Evolutionary conservation across 2,888 invertebrate species (phyloP).

Genomic region (Hedya salicella): DNA sequence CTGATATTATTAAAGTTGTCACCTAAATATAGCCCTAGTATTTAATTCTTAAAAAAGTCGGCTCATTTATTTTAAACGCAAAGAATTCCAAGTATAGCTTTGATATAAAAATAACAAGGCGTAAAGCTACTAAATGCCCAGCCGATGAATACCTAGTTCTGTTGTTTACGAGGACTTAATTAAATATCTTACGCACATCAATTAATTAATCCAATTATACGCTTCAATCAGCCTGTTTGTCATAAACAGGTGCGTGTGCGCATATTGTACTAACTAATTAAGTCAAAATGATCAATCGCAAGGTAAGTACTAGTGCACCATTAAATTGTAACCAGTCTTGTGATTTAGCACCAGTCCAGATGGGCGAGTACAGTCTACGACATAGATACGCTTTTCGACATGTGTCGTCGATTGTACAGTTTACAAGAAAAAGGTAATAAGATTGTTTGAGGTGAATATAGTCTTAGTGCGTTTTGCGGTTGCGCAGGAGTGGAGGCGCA

Average conservation of each 20-base stretch:
- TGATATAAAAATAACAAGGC: not conserved
- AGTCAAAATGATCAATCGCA: not conserved
- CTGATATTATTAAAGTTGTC: too few relatives aligned
- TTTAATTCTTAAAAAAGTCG: too few relatives aligned
- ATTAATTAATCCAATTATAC: constrained; percentile 29
- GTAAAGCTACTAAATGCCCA: constrained; percentile 7
- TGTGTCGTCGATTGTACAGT: not conserved
- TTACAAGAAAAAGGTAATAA: constrained; percentile 4
- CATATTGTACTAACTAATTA: constrained; percentile 24
- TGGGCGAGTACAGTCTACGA: not conserved
- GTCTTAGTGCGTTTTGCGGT: not conserved
- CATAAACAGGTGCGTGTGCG: constrained; percentile 22
- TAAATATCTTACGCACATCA: constrained; percentile 21
- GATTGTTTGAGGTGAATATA: not conserved
- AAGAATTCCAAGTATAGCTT: too few relatives aligned
- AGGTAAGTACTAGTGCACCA: not conserved
- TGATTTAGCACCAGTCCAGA: constrained; percentile 16
- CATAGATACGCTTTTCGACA: not conserved
- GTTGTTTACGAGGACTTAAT: constrained; percentile 5
- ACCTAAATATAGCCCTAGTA: too few relatives aligned
- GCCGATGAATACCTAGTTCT: not conserved
- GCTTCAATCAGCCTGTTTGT: constrained; percentile 1
- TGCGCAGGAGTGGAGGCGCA: not conserved
- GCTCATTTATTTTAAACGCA: too few relatives aligned
- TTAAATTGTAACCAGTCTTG: constrained; percentile 29